A percentile compares a stretch with the other conserved stretches of the same genome.
These are phyloP conservation scores for Spodoptera exigua DNA, from an alignment of 2,888 invertebrate genomes.

Conservation along the genomic window DNA sequence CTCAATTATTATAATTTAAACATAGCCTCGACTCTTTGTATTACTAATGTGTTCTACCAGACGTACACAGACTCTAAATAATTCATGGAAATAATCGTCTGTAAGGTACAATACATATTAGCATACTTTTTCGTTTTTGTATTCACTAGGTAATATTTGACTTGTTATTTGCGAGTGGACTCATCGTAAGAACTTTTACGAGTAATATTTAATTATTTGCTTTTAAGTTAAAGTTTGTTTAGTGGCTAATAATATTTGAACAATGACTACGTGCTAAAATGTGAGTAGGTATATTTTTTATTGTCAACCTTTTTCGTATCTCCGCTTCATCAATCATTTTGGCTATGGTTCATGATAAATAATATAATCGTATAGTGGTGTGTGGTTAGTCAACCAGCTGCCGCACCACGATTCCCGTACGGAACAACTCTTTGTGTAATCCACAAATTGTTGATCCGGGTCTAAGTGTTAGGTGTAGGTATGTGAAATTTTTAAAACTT, in stretches of 20 bases:
- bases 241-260: slow-evolving; percentile 6
- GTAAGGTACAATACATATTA: slow-evolving; percentile 28
- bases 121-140: slow-evolving; percentile 40
- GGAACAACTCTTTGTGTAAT: no score
- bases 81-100: slow-evolving; percentile 43
- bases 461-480: no score
- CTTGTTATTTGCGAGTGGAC: slow-evolving; percentile 23
- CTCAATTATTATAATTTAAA: slow-evolving; percentile 46
- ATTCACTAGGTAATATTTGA: slow-evolving; percentile 40
- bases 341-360: no score
- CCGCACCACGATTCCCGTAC: no score
- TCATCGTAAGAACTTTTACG: slow-evolving; percentile 23
- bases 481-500: no score
- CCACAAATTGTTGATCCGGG: no score
- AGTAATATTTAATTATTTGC: slow-evolving; percentile 28
- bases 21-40: slow-evolving; percentile 37
- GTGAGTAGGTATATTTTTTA: no score
- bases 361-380: no score
- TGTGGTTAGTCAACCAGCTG: no score
- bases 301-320: no score
- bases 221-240: slow-evolving; percentile 19
- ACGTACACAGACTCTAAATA: slow-evolving; percentile 25
- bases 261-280: no score
- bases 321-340: no score
- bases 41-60: slow-evolving; percentile 40